Evolutionary conservation across 2,888 invertebrate species (phyloP).

Genomic region (Conchocele bisecta): DNA sequence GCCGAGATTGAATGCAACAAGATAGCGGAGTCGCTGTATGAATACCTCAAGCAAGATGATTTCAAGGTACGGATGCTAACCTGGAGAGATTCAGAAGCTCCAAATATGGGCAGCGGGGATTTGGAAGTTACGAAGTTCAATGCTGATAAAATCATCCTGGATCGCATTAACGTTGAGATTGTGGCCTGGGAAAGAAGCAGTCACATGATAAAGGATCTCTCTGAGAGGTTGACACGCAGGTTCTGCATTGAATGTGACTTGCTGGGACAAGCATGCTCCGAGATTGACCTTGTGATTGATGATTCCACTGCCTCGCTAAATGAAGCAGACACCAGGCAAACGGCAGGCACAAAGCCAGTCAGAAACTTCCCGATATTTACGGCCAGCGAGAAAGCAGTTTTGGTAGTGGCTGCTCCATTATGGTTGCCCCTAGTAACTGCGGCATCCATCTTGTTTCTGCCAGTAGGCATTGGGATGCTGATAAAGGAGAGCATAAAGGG

Average conservation of each 20-base stretch:
- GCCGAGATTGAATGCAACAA: constrained; percentile 40
- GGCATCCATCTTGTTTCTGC: constrained; percentile 58
- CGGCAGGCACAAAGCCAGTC: not conserved
- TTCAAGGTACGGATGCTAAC: constrained; percentile 22
- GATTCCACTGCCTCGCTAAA: constrained; percentile 21
- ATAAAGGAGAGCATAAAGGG: constrained; percentile 50
- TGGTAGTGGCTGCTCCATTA: constrained; percentile 59
- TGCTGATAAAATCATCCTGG: constrained; percentile 42
- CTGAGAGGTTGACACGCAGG: constrained; percentile 35
- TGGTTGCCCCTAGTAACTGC: constrained; percentile 63
- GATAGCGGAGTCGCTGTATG: constrained; percentile 33
- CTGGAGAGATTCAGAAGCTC: constrained; percentile 39
- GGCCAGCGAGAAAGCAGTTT: constrained; percentile 55
- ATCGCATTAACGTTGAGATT: constrained; percentile 40
- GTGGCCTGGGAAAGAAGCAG: constrained; percentile 53
- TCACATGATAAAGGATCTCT: constrained; percentile 21
- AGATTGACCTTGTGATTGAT: constrained; percentile 51
- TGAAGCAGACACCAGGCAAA: not conserved
- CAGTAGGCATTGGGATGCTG: constrained; percentile 56
- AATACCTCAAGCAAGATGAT: constrained; percentile 35
- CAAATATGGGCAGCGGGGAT: constrained; percentile 44
- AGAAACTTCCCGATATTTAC: constrained; percentile 39
- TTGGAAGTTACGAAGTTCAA: constrained; percentile 58
- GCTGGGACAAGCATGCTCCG: constrained; percentile 47
- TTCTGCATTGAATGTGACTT: constrained; percentile 55